Conservation (phyloP, 1,140 invertebrate genomes). For the Branchinecta lynchi region DNA sequence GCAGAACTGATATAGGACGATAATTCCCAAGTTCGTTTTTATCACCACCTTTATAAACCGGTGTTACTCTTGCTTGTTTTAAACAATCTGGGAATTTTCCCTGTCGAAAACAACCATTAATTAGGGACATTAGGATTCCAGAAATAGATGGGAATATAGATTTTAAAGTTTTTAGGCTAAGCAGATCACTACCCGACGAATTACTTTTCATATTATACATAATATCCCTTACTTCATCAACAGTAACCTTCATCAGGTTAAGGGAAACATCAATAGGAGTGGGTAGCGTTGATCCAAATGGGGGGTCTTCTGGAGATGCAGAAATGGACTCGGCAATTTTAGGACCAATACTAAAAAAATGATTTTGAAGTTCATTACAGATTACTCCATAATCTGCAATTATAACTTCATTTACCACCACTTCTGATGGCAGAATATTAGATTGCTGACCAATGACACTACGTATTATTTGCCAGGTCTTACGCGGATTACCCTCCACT, state of each 20-base stretch:
- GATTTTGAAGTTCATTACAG: conserved; percentile 5
- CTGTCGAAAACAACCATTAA: no score
- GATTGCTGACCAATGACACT: not conserved
- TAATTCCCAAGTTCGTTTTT: no score
- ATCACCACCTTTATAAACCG: no score
- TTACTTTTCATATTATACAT: not conserved
- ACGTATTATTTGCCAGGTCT: conserved; percentile 6
- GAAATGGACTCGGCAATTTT: not conserved
- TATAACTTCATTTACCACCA: not conserved
- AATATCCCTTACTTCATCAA: not conserved
- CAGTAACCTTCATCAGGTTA: not conserved
- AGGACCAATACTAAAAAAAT: not conserved
- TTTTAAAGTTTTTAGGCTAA: no score
- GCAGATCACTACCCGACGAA: no score
- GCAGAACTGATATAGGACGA: no score
- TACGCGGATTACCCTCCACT: not conserved
- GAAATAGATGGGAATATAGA: no score
- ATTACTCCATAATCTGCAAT: not conserved
- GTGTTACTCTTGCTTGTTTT: no score
- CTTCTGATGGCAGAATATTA: conserved; percentile 1
- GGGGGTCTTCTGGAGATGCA: conserved; percentile 3
- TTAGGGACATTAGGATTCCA: no score
- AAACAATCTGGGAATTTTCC: no score
- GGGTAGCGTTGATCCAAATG: not conserved
- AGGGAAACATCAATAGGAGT: not conserved